These are phyloP conservation scores for Patiria miniata DNA, from an alignment of 35 echinoderm and acorn worm species.

Conservation along the genomic window DNA sequence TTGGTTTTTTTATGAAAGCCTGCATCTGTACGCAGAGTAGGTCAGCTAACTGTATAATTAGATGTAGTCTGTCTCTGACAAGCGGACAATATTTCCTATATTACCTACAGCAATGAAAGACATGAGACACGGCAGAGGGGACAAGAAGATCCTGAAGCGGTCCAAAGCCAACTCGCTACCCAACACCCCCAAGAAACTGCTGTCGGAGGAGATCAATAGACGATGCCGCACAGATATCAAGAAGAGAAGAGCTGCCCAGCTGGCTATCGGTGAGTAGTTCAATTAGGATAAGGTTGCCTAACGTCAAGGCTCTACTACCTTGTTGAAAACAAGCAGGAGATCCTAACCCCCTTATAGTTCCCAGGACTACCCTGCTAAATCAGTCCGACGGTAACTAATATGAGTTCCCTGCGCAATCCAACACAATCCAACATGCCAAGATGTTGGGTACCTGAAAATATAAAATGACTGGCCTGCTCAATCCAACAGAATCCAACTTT, in stretches of 20 bases:
- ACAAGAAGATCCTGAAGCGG: slow-evolving; percentile 50
- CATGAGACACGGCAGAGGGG: slow-evolving; percentile 34
- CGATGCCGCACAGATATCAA: slow-evolving; percentile 80
- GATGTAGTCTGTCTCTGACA: too few species aligned
- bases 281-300: not conserved
- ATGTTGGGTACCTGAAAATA: too few species aligned
- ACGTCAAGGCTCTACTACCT: not conserved
- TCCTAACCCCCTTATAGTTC: not conserved
- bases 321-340: not conserved
- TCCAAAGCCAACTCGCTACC: slow-evolving; percentile 81
- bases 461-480: too few species aligned
- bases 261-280: slow-evolving; percentile 61
- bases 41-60: too few species aligned
- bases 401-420: too few species aligned
- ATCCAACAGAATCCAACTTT: too few species aligned
- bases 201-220: slow-evolving; percentile 46
- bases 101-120: slow-evolving; percentile 51
- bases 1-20: too few species aligned
- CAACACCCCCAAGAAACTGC: slow-evolving; percentile 59
- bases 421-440: too few species aligned
- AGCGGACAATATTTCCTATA: not conserved
- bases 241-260: slow-evolving; percentile 67
- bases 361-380: not conserved
- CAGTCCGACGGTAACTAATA: too few species aligned
- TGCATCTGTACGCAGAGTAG: too few species aligned